These are phyloP conservation scores for Pedionomus torquatus DNA, from an alignment of 2,113 vertebrate species.

Conservation along the genomic window DNA sequence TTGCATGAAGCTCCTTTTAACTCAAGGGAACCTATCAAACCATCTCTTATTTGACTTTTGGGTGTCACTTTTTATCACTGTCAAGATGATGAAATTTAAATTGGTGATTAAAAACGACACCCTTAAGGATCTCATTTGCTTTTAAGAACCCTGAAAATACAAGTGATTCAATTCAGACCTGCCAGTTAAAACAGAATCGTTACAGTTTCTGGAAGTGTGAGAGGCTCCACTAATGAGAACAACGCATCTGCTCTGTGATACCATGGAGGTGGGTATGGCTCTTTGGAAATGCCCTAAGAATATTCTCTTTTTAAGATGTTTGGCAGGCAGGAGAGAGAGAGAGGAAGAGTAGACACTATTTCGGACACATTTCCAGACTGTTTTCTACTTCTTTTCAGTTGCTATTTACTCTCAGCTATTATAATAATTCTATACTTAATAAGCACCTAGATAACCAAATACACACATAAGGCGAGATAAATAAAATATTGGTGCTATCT, in stretches of 20 bases:
- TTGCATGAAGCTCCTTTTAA: not conserved
- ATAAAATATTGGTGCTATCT: constrained; percentile 37
- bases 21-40: not conserved
- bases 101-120: not conserved
- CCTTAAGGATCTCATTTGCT: not conserved
- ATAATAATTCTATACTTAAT: not conserved
- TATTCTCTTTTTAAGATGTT: not conserved
- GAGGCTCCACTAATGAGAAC: not conserved
- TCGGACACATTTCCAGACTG: not conserved
- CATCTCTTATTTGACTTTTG: not conserved
- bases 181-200: not conserved
- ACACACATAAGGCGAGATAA: not conserved
- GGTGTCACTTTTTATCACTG: not conserved
- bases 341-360: not conserved
- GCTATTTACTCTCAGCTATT: not conserved
- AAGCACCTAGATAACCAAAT: constrained; percentile 21
- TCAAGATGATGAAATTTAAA: constrained; percentile 14
- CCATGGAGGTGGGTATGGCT: not conserved
- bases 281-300: not conserved
- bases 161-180: not conserved
- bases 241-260: not conserved
- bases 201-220: constrained; percentile 1
- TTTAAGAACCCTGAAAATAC: constrained; percentile 9
- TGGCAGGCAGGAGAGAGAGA: not conserved
- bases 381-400: constrained; percentile 4